Percentiles rank a stretch among this genome's conserved stretches.
Conservation (phyloP, 2,888 invertebrate species). For the Hybos culiciformis region DNA sequence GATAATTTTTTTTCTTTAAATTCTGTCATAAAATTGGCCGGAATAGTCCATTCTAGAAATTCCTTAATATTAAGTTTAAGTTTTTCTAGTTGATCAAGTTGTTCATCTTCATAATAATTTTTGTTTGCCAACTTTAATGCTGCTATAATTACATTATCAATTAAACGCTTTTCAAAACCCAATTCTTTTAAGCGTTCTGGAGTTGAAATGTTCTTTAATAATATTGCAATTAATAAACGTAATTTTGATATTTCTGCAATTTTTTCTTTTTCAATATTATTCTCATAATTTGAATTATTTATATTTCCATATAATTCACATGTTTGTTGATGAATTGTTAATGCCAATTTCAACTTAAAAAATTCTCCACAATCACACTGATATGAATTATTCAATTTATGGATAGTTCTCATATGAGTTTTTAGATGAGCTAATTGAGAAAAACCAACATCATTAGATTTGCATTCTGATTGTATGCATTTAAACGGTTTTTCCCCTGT, state of each 20-base stretch:
- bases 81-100: slow-evolving; percentile 42
- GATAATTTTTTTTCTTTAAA: neutral
- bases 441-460: slow-evolving; percentile 49
- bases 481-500: slow-evolving; percentile 77
- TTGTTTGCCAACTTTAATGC: slow-evolving; percentile 63
- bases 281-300: slow-evolving; percentile 4
- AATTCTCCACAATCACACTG: slow-evolving; percentile 62
- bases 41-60: slow-evolving; percentile 68
- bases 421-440: slow-evolving; percentile 76
- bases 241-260: slow-evolving; percentile 53
- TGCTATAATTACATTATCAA: slow-evolving; percentile 68
- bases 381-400: slow-evolving; percentile 64
- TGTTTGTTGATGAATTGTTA: slow-evolving; percentile 48
- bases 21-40: slow-evolving; percentile 25
- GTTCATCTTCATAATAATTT: slow-evolving; percentile 45
- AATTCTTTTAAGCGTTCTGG: slow-evolving; percentile 61
- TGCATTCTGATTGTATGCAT: slow-evolving; percentile 53
- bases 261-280: slow-evolving; percentile 14
- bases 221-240: slow-evolving; percentile 64
- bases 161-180: slow-evolving; percentile 57
- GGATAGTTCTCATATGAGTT: slow-evolving; percentile 76
- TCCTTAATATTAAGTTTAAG: slow-evolving; percentile 63
- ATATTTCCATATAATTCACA: slow-evolving; percentile 26
- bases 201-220: slow-evolving; percentile 71
- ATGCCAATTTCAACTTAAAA: slow-evolving; percentile 60